These are phyloP conservation scores for Chaetura pelagica DNA, from an alignment of 2,113 vertebrate genomes.

Conservation along the genomic window DNA sequence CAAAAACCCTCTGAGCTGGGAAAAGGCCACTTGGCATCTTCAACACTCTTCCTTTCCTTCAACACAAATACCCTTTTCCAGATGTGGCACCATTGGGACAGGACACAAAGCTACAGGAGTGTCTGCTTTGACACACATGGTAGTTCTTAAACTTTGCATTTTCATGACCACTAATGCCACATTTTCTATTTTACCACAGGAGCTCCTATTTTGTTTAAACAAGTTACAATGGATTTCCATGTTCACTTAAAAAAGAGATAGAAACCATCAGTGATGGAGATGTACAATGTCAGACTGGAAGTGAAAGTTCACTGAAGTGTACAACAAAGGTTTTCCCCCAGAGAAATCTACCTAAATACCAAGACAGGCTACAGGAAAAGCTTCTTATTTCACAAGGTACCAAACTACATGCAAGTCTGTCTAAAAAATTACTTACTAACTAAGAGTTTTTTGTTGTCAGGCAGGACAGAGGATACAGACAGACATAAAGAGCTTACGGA, in stretches of 20 bases:
- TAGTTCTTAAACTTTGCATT: neutral
- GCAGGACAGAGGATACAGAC: neutral
- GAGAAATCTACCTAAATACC: neutral
- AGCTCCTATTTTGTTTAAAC: neutral
- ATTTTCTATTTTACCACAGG: neutral
- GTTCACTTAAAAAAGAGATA: neutral
- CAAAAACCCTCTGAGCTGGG: neutral
- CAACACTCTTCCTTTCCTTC: fast-evolving
- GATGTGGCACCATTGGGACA: fast-evolving
- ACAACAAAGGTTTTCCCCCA: neutral
- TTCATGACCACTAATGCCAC: no score
- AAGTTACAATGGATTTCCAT: neutral
- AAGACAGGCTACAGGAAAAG: neutral
- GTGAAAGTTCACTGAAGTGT: neutral
- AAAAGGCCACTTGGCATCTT: neutral
- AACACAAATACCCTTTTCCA: neutral
- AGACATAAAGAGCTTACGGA: neutral
- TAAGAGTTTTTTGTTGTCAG: neutral
- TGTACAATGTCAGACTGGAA: neutral
- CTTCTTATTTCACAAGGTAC: neutral
- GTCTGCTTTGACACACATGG: neutral
- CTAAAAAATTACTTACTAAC: neutral
- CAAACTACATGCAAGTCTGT: neutral
- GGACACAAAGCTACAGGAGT: neutral
- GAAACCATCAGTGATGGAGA: neutral